Evolutionary conservation across 2,113 vertebrate genomes (phyloP), one percentile per base, ranked within the genome.

Genomic region (Heterotilapia buettikoferi): DNA sequence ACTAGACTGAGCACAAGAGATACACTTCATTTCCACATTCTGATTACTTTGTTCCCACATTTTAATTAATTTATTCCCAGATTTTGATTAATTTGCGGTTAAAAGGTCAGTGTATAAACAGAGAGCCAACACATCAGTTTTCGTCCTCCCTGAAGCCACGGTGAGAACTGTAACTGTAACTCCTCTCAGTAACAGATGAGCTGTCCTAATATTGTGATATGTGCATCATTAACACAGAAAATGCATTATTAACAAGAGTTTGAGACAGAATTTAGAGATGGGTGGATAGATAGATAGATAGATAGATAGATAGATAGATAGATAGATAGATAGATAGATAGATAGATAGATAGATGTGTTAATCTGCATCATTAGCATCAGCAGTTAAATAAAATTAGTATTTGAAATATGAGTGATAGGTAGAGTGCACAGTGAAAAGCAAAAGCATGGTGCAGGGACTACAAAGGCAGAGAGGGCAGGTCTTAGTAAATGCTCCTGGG

Each of bases 251-350:
- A 63, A 63, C 29, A 61, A 61, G 16, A 19, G 11, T 61, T 0
- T 61, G 3, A 61, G 26, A 31, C 26, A 59, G 5, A 2, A 21
- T 54, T 0, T 38, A 9, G n/a, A n/a, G 4, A n/a, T 4, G 4
- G 45, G 7, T 47, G 16, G 45, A 47, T 47, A 47, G 9, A 18
- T 18, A 8, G 47, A 3, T 50, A 1, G 45, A 50, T 50, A 8
- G 45, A 50, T 19, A 19, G 47, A 50, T 50, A 47, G 50, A 52
- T 18, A 18, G 47, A 50, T 18, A 50, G 43, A 45, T 45, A 14
- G 45, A 14, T 14, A 13, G 43, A 14, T 16, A 18, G 45, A 45
- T 14, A 14, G 47, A 50, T 18, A 7, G 33, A 33, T 33, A 33
- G 33, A 33, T 33, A 10, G 50, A 24, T 26, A 56, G 54, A 26